These are phyloP conservation scores for Lithobates sylvaticus DNA, from an alignment of 2,797 vertebrate species.

Conservation along the genomic window DNA sequence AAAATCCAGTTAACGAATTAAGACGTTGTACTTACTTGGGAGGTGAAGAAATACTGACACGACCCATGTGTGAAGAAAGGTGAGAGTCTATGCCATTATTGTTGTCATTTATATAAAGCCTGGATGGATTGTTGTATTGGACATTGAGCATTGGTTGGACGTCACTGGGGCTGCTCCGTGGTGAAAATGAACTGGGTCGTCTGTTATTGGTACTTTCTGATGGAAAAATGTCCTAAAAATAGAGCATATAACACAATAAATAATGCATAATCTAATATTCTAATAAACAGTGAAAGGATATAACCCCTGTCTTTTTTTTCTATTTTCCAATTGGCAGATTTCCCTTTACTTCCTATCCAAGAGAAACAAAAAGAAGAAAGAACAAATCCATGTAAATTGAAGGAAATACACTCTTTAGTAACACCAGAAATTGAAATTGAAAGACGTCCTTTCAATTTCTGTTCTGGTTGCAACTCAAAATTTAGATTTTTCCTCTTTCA, in stretches of 20 bases:
- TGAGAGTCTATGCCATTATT: slow-evolving; percentile 75
- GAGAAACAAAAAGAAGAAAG: too few relatives aligned
- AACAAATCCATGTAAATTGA: too few relatives aligned
- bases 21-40: slow-evolving; percentile 79
- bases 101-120: slow-evolving; percentile 78
- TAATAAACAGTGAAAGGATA: not conserved
- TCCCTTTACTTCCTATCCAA: too few relatives aligned
- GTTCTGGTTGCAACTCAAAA: too few relatives aligned
- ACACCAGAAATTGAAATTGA: too few relatives aligned
- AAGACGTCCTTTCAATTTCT: too few relatives aligned
- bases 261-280: not conserved
- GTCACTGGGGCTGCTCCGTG: slow-evolving; percentile 77
- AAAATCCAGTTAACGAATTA: not conserved
- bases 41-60: slow-evolving; percentile 82
- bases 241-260: slow-evolving; percentile 6
- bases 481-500: too few relatives aligned
- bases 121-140: slow-evolving; percentile 83
- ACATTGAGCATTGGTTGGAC: slow-evolving; percentile 70
- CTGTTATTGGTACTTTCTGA: slow-evolving; percentile 78
- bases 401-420: too few relatives aligned
- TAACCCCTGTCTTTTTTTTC: too few relatives aligned
- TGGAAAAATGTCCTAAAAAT: slow-evolving; percentile 83
- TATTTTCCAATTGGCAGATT: too few relatives aligned
- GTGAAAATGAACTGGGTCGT: slow-evolving; percentile 72
- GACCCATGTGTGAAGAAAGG: slow-evolving; percentile 85